These are phyloP conservation scores for Drosophila bipectinata DNA, from an alignment of 1,140 invertebrate species.

Conservation along the genomic window DNA sequence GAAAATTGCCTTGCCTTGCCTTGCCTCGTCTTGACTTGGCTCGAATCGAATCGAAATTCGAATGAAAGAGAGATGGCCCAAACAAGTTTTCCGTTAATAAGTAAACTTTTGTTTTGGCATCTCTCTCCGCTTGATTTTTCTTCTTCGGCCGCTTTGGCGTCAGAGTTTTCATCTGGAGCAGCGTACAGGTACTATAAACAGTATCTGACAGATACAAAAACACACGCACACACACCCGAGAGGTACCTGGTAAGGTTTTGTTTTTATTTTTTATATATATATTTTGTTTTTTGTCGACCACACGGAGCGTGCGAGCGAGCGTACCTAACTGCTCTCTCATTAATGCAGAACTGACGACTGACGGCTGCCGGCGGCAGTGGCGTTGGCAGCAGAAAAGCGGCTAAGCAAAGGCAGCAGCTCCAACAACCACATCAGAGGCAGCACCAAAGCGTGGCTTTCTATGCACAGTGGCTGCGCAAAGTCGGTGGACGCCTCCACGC, in stretches of 20 bases:
- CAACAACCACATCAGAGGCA: constrained; percentile 15
- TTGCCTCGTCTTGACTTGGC: neutral
- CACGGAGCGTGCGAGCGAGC: constrained; percentile 74
- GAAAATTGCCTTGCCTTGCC: constrained; percentile 14
- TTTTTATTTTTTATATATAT: constrained; percentile 23
- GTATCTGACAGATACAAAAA: constrained; percentile 9
- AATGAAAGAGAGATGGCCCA: constrained; percentile 40
- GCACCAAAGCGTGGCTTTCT: constrained; percentile 75
- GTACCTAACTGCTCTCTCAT: constrained; percentile 79
- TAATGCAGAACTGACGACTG: constrained; percentile 80
- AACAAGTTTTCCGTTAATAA: constrained; percentile 56
- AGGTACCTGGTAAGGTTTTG: constrained; percentile 6
- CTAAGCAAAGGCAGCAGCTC: constrained; percentile 12
- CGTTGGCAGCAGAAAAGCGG: constrained; percentile 14
- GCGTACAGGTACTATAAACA: neutral
- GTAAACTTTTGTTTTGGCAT: constrained; percentile 49
- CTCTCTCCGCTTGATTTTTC: constrained; percentile 52
- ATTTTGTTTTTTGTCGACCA: constrained; percentile 49
- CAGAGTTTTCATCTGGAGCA: constrained; percentile 49
- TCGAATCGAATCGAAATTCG: constrained; percentile 34
- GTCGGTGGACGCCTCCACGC: constrained; percentile 44
- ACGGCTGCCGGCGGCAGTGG: constrained; percentile 50
- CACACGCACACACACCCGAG: constrained; percentile 14
- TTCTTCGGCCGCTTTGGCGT: constrained; percentile 2
- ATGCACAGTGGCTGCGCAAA: constrained; percentile 70